Conservation (phyloP, 1,140 invertebrate genomes). For the Zophobas atratus region DNA sequence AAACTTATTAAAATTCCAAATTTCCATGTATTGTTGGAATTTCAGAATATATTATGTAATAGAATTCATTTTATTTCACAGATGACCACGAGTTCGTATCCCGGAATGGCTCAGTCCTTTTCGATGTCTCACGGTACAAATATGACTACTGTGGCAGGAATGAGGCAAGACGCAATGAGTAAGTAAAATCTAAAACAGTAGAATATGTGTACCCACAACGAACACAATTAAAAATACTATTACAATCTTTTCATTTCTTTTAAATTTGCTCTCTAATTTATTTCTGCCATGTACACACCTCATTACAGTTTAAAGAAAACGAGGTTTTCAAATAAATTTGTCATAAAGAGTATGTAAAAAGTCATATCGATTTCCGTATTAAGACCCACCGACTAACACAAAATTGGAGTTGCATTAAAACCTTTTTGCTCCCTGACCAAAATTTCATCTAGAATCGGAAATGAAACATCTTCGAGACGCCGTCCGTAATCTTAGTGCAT, state of each 20-base stretch:
- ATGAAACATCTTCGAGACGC: conserved; percentile 65
- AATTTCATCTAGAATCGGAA: conserved; percentile 62
- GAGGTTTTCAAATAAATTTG: neutral
- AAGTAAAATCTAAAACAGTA: conserved; percentile 66
- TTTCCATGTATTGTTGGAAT: neutral
- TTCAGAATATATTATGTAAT: no score
- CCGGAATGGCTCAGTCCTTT: conserved; percentile 94
- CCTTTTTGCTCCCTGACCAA: conserved; percentile 49
- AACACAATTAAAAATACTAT: neutral
- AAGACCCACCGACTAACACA: conserved; percentile 9
- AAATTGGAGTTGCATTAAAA: conserved; percentile 6
- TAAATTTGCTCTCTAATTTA: no score
- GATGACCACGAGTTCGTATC: conserved; percentile 93
- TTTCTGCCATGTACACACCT: no score
- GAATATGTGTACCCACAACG: no score
- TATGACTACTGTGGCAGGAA: conserved; percentile 88
- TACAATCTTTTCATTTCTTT: no score
- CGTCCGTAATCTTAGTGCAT: conserved; percentile 57
- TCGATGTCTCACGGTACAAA: conserved; percentile 92
- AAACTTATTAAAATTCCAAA: no score
- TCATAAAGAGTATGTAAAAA: neutral
- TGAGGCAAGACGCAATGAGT: conserved; percentile 94
- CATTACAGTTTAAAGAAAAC: neutral
- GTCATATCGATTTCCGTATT: conserved; percentile 6
- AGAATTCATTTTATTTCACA: conserved; percentile 71